Conservation (phyloP, 2,113 vertebrate species). For the Colinus virginianus region DNA sequence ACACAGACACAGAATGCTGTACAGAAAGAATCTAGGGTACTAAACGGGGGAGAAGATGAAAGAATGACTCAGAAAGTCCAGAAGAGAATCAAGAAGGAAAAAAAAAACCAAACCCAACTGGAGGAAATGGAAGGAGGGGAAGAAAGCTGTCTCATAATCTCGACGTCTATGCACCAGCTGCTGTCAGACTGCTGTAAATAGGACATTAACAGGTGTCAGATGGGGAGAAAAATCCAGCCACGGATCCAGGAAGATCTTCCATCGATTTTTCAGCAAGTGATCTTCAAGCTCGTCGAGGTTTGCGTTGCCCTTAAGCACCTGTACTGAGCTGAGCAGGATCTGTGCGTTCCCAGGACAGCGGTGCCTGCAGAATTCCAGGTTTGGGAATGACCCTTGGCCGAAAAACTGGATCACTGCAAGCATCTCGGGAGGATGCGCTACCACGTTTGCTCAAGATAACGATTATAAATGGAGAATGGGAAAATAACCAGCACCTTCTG, state of each 20-base stretch:
- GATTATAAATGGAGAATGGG: fast-evolving
- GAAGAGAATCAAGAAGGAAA: neutral
- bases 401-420: neutral
- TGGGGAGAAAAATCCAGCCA: neutral
- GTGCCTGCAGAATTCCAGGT: neutral
- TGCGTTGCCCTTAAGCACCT: neutral
- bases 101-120: neutral
- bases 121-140: neutral
- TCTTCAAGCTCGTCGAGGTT: neutral
- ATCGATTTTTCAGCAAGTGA: neutral
- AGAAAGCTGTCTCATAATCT: neutral
- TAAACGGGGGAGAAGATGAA: neutral
- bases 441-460: fast-evolving
- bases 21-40: neutral
- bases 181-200: neutral
- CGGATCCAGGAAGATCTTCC: neutral
- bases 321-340: neutral
- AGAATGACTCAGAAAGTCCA: neutral
- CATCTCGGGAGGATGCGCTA: fast-evolving
- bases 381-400: fast-evolving
- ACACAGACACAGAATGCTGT: neutral
- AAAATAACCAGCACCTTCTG: neutral
- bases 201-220: neutral
- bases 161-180: neutral
- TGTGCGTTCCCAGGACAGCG: neutral